Conservation (phyloP, 2,888 invertebrate species). For the Oscheius sp. region DNA sequence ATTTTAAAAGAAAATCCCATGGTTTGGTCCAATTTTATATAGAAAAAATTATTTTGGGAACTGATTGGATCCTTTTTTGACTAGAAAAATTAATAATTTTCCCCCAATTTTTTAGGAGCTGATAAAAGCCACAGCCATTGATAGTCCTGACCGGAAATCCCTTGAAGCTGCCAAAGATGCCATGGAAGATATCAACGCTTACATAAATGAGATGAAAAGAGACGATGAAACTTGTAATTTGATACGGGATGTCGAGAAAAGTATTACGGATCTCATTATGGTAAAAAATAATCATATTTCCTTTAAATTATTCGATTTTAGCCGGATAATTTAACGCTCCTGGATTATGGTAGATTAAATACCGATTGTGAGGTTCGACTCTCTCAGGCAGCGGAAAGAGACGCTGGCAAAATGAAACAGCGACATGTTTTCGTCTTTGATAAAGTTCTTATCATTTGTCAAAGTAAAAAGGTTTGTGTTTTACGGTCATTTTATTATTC, state of each 20-base stretch:
- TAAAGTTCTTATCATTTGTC: constrained; percentile 93
- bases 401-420: constrained; percentile 58
- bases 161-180: constrained; percentile 82
- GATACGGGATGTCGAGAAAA: constrained; percentile 87
- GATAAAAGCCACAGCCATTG: constrained; percentile 76
- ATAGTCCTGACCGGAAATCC: constrained; percentile 86
- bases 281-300: constrained; percentile 37
- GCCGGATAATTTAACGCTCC: constrained; percentile 84
- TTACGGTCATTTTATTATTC: no score
- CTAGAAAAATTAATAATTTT: no score
- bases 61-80: no score
- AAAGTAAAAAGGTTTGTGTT: constrained; percentile 75
- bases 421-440: constrained; percentile 97
- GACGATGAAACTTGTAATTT: constrained; percentile 92
- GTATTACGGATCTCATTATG: constrained; percentile 74
- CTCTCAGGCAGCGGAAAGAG: constrained; percentile 44
- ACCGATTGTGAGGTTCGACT: constrained; percentile 85
- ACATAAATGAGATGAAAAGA: constrained; percentile 91
- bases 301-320: constrained; percentile 52
- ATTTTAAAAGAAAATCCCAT: no score
- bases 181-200: constrained; percentile 75
- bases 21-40: no score
- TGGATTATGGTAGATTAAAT: constrained; percentile 89
- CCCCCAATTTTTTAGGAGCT: constrained; percentile 74
- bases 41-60: no score